Percentiles rank a stretch among this genome's conserved stretches.
These are phyloP conservation scores for Limosa lapponica DNA, from an alignment of 2,797 vertebrate species.

Conservation along the genomic window DNA sequence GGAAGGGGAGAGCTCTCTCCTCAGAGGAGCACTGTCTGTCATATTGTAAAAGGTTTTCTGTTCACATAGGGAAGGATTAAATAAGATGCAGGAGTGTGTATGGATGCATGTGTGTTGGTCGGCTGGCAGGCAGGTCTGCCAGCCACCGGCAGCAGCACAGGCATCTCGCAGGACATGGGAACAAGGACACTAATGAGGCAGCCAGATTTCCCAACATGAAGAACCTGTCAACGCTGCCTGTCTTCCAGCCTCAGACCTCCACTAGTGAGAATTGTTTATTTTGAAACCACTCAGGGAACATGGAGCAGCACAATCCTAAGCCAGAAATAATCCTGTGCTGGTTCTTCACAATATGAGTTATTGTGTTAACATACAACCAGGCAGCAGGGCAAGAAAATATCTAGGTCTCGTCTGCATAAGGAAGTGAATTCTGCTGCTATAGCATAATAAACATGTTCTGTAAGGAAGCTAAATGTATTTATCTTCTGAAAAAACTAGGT, in stretches of 20 bases:
- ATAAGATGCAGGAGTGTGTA: not conserved
- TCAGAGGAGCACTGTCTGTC: fast-evolving
- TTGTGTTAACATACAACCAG: not conserved
- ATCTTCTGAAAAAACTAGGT: not conserved
- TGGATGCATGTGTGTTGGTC: not conserved
- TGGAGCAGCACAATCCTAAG: not conserved
- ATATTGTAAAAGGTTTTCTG: not conserved
- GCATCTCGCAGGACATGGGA: not conserved
- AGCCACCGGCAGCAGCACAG: not conserved
- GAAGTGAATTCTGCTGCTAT: not conserved
- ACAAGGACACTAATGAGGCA: not conserved
- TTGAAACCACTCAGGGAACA: not conserved
- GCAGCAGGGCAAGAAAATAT: not conserved
- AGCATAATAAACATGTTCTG: not conserved
- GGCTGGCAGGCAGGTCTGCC: not conserved
- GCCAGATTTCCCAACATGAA: not conserved
- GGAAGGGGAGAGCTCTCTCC: not conserved
- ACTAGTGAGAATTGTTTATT: not conserved
- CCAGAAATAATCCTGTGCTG: not conserved
- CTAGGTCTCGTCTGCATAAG: not conserved
- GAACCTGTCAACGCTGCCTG: not conserved
- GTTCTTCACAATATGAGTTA: not conserved
- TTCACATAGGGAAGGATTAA: not conserved
- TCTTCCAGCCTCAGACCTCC: not conserved
- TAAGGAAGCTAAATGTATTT: not conserved